A percentile compares a stretch with the other conserved stretches of the same genome.
These are phyloP conservation scores for Cremastinae sp. DNA, from an alignment of 2,888 invertebrate species.

Conservation along the genomic window DNA sequence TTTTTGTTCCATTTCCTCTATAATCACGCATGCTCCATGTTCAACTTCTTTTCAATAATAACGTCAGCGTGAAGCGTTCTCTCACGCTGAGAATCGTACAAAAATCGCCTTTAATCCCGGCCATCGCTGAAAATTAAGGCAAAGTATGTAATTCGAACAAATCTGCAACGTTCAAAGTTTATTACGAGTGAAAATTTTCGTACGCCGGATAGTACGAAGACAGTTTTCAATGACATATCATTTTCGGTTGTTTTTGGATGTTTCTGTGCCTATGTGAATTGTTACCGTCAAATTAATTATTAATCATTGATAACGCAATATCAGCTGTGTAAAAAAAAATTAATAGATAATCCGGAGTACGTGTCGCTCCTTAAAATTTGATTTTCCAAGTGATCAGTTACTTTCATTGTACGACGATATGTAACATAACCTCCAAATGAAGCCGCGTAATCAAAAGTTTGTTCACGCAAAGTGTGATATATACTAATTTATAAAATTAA, in stretches of 20 bases:
- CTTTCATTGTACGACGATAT: not conserved
- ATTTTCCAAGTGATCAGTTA: not conserved
- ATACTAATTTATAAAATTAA: conserved; percentile 6
- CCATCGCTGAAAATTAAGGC: conserved; percentile 55
- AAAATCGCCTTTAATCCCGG: conserved; percentile 69
- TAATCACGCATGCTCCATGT: conserved; percentile 37
- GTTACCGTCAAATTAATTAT: conserved; percentile 11
- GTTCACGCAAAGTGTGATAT: not conserved
- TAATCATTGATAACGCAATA: not conserved
- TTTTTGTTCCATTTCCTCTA: not conserved
- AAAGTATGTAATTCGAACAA: conserved; percentile 62
- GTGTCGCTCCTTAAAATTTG: not conserved
- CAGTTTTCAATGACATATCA: conserved; percentile 43
- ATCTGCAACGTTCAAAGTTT: conserved; percentile 45
- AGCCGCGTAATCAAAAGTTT: not conserved
- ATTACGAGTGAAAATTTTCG: conserved; percentile 46
- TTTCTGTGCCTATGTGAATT: conserved; percentile 24
- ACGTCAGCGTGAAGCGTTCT: conserved; percentile 58
- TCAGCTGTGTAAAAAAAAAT: not conserved
- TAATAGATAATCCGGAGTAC: too few relatives aligned
- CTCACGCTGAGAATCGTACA: conserved; percentile 47
- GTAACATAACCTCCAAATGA: conserved; percentile 36
- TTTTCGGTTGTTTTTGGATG: conserved; percentile 34
- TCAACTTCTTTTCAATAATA: conserved; percentile 60
- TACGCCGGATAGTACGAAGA: not conserved